These are phyloP conservation scores for Plebejus anna DNA, from an alignment of 2,888 invertebrate species.

Conservation along the genomic window DNA sequence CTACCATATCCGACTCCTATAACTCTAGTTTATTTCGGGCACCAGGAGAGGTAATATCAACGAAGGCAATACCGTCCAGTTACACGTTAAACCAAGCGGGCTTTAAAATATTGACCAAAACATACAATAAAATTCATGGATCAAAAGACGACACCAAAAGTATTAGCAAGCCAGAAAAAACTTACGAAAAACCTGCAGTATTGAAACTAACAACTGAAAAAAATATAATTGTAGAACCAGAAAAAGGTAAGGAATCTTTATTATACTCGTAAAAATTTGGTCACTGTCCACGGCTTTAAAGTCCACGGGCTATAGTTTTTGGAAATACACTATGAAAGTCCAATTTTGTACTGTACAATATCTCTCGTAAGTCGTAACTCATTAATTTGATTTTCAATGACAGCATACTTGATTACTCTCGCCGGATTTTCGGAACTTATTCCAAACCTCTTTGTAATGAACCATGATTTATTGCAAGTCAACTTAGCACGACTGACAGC, in stretches of 20 bases:
- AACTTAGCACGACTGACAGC: neutral
- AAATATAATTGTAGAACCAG: constrained; percentile 46
- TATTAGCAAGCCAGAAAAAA: constrained; percentile 63
- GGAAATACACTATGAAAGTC: neutral
- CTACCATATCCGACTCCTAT: constrained; percentile 74
- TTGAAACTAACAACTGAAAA: constrained; percentile 55
- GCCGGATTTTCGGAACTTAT: neutral
- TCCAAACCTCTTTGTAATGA: neutral
- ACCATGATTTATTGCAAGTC: neutral
- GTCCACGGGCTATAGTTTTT: neutral
- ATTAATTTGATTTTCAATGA: neutral
- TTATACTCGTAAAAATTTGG: neutral
- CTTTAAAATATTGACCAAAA: constrained; percentile 83
- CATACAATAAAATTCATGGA: constrained; percentile 78
- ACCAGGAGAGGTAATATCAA: constrained; percentile 76
- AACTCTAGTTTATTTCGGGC: constrained; percentile 73
- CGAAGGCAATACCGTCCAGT: constrained; percentile 81
- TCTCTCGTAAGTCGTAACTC: neutral
- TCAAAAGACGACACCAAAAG: constrained; percentile 69
- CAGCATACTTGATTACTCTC: constrained; percentile 5
- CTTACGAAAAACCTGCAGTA: constrained; percentile 51
- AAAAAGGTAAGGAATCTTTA: constrained; percentile 48
- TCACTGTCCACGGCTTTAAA: neutral
- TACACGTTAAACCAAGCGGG: constrained; percentile 83
- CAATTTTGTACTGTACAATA: neutral